Conservation (phyloP, 2,888 invertebrate genomes). For the Cepaea hortensis region DNA sequence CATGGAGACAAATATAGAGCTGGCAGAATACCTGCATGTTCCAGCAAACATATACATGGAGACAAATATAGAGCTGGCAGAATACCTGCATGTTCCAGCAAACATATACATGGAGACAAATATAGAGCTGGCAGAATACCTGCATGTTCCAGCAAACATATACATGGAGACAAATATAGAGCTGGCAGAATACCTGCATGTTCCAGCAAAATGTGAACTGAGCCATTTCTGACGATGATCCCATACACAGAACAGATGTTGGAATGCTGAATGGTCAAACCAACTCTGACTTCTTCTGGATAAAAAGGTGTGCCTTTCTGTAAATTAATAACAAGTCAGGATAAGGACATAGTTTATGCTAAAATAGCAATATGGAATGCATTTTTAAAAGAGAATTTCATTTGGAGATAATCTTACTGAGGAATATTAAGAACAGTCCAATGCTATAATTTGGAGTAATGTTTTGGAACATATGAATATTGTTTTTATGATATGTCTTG, state of each 20-base stretch:
- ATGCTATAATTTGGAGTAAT: too few relatives aligned
- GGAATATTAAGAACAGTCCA: too few relatives aligned
- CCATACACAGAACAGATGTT: slow-evolving; percentile 47
- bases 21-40: slow-evolving; percentile 42
- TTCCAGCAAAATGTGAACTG: slow-evolving; percentile 41
- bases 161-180: too few relatives aligned
- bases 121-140: neutral
- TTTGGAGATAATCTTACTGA: too few relatives aligned
- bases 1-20: too few relatives aligned
- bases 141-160: slow-evolving; percentile 42
- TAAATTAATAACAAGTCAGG: neutral
- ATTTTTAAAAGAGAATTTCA: too few relatives aligned
- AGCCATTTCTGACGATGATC: slow-evolving; percentile 24
- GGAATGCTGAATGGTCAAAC: slow-evolving; percentile 20
- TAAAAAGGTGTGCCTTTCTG: slow-evolving; percentile 35
- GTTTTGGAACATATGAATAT: too few relatives aligned
- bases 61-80: too few relatives aligned
- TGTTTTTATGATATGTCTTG: too few relatives aligned
- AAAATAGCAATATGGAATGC: too few relatives aligned
- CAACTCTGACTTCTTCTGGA: slow-evolving; percentile 34
- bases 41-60: slow-evolving; percentile 8
- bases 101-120: neutral
- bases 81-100: slow-evolving; percentile 47
- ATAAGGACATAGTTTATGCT: too few relatives aligned
- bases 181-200: slow-evolving; percentile 39